Percentiles rank a stretch among this genome's conserved stretches.
phyloP scores from a whole-genome alignment of 2,113 vertebrate genomes.

The human (Homo sapiens) region DNA sequence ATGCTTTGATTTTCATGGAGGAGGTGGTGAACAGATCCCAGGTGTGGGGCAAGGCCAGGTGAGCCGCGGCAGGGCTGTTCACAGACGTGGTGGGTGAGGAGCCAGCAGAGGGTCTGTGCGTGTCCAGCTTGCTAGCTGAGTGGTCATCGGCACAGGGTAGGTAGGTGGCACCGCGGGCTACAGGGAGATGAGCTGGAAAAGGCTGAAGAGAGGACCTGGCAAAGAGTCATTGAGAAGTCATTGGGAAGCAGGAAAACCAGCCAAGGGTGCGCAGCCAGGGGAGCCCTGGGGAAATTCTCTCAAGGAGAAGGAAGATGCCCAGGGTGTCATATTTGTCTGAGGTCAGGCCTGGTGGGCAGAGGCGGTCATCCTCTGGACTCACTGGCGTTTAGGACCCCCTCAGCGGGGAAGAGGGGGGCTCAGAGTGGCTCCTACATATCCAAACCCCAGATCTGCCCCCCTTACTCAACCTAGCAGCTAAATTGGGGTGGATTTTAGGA shows the following conservation, averaged over 20 bases:
- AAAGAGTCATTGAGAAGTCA: neutral
- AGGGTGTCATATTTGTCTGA: neutral
- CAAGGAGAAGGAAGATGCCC: neutral
- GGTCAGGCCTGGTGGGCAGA: neutral
- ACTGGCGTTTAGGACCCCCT: neutral
- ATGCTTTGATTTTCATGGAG: neutral
- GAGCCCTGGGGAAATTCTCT: neutral
- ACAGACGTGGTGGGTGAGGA: too few relatives aligned
- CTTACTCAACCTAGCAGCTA: neutral
- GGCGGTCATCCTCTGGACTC: neutral
- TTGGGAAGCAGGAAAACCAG: neutral
- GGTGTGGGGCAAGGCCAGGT: neutral
- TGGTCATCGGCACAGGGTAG: neutral
- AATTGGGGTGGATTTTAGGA: neutral
- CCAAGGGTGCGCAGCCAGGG: too few relatives aligned
- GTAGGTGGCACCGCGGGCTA: neutral
- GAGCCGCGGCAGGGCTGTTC: neutral
- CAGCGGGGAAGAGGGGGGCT: too few relatives aligned
- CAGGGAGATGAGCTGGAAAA: neutral
- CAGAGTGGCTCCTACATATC: neutral
- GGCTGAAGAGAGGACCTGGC: neutral
- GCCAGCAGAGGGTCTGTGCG: neutral
- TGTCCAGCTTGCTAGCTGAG: neutral
- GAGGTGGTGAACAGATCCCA: too few relatives aligned
- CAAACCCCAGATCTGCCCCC: rapidly evolving